Evolutionary conservation across 2,888 invertebrate genomes (phyloP).

Genomic region (Diaprepes abbreviatus): DNA sequence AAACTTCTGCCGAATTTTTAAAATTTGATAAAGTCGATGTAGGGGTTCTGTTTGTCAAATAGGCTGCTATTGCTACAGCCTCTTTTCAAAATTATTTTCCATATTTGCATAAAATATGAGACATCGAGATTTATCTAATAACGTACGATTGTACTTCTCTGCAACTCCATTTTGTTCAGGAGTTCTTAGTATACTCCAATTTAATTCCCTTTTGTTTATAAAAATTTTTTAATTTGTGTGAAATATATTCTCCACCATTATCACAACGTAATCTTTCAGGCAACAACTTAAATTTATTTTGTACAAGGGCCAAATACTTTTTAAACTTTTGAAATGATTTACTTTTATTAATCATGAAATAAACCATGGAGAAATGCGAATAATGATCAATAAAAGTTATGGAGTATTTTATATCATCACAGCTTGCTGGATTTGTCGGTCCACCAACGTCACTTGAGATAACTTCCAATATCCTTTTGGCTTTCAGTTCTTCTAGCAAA

Average conservation of each 20-base stretch:
- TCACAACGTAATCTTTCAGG: conserved; percentile 25
- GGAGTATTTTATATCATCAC: conserved; percentile 36
- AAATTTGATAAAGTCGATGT: not conserved
- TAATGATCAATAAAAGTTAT: conserved; percentile 41
- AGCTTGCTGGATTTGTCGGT: conserved; percentile 32
- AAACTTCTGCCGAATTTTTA: conserved; percentile 28
- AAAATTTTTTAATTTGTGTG: conserved; percentile 13
- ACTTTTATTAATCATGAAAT: conserved; percentile 31
- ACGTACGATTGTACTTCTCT: too few species aligned
- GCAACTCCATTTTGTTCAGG: conserved; percentile 22
- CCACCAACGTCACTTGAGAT: conserved; percentile 44
- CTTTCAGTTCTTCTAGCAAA: conserved; percentile 21
- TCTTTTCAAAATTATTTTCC: conserved; percentile 45
- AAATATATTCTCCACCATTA: conserved; percentile 35
- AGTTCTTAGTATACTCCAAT: conserved; percentile 38
- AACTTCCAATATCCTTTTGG: conserved; percentile 34
- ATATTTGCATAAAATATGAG: conserved; percentile 43
- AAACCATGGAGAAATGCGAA: conserved; percentile 33
- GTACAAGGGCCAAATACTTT: conserved; percentile 24
- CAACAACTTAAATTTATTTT: conserved; percentile 19
- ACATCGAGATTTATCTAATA: conserved; percentile 25
- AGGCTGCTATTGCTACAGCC: conserved; percentile 34
- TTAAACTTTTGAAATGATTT: conserved; percentile 35
- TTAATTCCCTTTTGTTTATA: conserved; percentile 36
- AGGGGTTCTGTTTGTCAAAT: conserved; percentile 14